Evolutionary conservation across 2,797 vertebrate genomes (phyloP).

Genomic region (Eulemur coronatus): DNA sequence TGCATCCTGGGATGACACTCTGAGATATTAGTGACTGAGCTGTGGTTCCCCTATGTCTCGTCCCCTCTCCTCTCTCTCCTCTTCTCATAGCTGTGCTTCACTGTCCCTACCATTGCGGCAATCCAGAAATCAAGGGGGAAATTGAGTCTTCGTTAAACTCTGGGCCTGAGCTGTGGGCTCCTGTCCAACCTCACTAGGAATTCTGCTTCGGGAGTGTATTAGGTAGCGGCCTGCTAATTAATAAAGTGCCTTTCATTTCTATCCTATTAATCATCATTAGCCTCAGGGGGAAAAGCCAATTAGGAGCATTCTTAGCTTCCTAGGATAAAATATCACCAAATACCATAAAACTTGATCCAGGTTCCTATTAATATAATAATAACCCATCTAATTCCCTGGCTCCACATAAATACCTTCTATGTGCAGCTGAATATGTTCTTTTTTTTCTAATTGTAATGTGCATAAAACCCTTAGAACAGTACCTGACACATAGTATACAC

Average conservation of each 20-base stretch:
- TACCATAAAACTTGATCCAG: neutral
- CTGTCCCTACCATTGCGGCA: neutral
- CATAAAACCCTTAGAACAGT: neutral
- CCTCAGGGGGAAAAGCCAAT: neutral
- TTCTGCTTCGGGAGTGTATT: neutral
- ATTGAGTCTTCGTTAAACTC: neutral
- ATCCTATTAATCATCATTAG: neutral
- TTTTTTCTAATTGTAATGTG: neutral
- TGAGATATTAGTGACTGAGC: neutral
- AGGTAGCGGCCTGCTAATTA: neutral
- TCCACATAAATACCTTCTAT: neutral
- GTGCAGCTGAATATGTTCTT: neutral
- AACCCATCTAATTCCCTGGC: neutral
- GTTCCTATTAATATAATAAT: neutral
- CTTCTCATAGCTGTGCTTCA: neutral
- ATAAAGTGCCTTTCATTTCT: neutral
- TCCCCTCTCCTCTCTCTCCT: neutral
- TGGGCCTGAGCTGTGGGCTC: neutral
- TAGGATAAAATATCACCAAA: neutral
- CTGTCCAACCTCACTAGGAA: neutral
- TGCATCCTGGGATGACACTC: neutral
- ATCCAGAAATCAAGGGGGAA: neutral
- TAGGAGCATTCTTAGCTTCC: neutral
- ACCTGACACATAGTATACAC: neutral
- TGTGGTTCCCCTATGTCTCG: neutral